A percentile compares a stretch with the other conserved stretches of the same genome.
These are phyloP conservation scores for Quadroppia sp. DNA, from an alignment of 2,888 invertebrate species.

Conservation along the genomic window DNA sequence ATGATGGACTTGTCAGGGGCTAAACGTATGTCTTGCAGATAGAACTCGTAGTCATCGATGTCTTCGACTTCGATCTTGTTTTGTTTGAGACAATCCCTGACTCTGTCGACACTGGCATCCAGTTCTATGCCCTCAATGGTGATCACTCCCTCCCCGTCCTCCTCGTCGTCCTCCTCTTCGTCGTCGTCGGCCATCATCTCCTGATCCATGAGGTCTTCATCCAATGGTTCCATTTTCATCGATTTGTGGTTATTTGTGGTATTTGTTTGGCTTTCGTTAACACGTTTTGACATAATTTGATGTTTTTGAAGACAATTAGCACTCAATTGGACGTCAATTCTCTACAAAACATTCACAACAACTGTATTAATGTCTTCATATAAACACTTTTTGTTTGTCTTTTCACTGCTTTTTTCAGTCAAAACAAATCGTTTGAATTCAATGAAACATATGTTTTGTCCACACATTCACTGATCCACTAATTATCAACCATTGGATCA, in stretches of 20 bases:
- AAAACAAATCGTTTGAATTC: too few species aligned
- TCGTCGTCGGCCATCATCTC: constrained; percentile 38
- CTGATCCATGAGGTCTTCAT: background rate
- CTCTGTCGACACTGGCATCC: constrained; percentile 37
- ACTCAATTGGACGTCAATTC: background rate
- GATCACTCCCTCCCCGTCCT: constrained; percentile 37
- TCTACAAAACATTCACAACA: background rate
- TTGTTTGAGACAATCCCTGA: constrained; percentile 39
- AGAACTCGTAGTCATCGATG: constrained; percentile 43
- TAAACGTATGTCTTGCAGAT: constrained; percentile 42
- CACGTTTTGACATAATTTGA: constrained; percentile 23
- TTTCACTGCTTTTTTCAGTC: too few species aligned
- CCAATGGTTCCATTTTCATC: constrained; percentile 26
- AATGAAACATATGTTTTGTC: too few species aligned
- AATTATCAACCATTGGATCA: too few species aligned
- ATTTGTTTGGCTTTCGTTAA: background rate
- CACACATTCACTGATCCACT: too few species aligned
- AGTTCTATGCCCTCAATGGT: constrained; percentile 43
- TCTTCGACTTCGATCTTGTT: constrained; percentile 38
- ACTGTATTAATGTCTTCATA: too few species aligned
- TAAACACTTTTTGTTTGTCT: too few species aligned
- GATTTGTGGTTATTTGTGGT: background rate
- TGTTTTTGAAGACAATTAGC: background rate
- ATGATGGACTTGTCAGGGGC: constrained; percentile 40
- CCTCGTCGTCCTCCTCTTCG: constrained; percentile 44